phyloP scores from a whole-genome alignment of 1,140 invertebrate species.

The Patella vulgata region DNA sequence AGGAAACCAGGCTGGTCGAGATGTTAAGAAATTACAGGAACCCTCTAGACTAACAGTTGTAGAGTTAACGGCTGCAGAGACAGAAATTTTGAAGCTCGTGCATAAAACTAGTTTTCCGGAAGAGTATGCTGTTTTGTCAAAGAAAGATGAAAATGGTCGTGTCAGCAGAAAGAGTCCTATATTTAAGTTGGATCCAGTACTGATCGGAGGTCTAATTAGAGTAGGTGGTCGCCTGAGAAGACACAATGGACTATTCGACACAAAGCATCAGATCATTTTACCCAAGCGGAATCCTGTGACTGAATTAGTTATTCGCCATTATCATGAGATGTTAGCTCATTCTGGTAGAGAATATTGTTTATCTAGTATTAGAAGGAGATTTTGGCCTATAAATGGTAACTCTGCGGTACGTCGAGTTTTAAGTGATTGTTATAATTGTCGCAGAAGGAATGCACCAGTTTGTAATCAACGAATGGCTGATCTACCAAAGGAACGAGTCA shows the following conservation, averaged over 20 bases:
- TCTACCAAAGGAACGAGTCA: slow-evolving; percentile 24
- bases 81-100: slow-evolving; percentile 3
- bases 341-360: slow-evolving; percentile 14
- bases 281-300: slow-evolving; percentile 12
- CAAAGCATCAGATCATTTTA: slow-evolving; percentile 29
- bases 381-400: slow-evolving; percentile 12
- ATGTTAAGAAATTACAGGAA: too few species aligned
- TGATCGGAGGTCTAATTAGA: slow-evolving; percentile 17
- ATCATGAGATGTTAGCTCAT: slow-evolving; percentile 15
- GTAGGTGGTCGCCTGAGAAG: slow-evolving; percentile 23
- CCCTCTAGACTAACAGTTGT: neutral
- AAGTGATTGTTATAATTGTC: slow-evolving; percentile 1
- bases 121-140: slow-evolving; percentile 7
- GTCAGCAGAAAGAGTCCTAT: neutral
- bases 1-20: too few species aligned
- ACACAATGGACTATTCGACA: slow-evolving; percentile 2
- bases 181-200: slow-evolving; percentile 22
- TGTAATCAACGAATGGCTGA: slow-evolving; percentile 29
- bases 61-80: slow-evolving; percentile 4
- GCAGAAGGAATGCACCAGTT: neutral
- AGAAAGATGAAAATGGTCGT: slow-evolving; percentile 5
- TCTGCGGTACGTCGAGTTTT: slow-evolving; percentile 6
- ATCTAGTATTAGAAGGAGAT: too few species aligned
- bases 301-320: slow-evolving; percentile 10
- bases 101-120: slow-evolving; percentile 9